Evolutionary conservation across 2,888 invertebrate species (phyloP), one percentile per base, ranked within the genome.

Genomic region (Parnassius apollo): DNA sequence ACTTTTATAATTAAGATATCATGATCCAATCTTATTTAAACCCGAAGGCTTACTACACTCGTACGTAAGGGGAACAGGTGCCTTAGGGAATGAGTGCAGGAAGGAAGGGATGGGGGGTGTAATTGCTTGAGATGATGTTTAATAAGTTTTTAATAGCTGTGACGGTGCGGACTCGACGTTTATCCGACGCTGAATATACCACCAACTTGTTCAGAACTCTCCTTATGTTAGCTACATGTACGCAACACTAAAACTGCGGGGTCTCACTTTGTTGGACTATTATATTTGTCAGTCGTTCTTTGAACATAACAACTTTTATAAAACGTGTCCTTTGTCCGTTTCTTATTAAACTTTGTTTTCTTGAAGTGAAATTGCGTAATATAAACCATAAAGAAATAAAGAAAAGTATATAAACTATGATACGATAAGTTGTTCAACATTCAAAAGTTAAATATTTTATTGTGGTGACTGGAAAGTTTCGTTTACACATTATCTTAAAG

Each of bases 91-190:
- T 67, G 71, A 66, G 66, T 67, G 68, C 67, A 69, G 67, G 66
- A 70, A 66, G 66, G 65, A 64, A 60, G 67, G 63, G 69, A 68
- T 62, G 62, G 75, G 83, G 83, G 82, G 81, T 84, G 92, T 93
- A 93, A 93, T 93, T 93, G 93, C 90, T 85, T 86, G 93, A 92
- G 93, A 93, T 93, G 93, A 93, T 93, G 93, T 93, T 93, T 93
- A 93, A 93, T 93, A 93, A 93, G 93, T 93, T 93, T 93, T 93
- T 93, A 93, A 93, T 93, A 93, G 93, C 92, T 83, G 84, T 86
- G 82, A 84, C 85, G 86, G 78, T 75, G 78, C 78, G 81, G 77
- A 78, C 80, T 81, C 78, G 78, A 68, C 83, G 85, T 80, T 88
- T 86, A 89, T 83, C 80, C 79, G 74, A 75, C 74, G 75, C 82